phyloP scores from a whole-genome alignment of 2,797 vertebrate genomes.

The Leucoraja ocellata region DNA sequence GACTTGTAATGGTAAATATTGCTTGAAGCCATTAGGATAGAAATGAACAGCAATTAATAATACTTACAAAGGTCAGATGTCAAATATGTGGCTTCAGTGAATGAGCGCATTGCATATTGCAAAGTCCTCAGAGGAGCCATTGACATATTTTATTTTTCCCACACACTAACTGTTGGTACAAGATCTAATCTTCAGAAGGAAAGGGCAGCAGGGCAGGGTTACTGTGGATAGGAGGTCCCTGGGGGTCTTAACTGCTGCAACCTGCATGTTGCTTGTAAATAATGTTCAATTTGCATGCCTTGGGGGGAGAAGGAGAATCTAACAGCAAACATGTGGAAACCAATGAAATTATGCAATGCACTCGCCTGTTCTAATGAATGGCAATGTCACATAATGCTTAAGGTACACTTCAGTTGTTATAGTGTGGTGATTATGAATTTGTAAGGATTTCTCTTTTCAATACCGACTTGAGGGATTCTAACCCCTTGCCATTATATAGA shows the following conservation, averaged over 20 bases:
- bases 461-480: not conserved
- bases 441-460: not conserved
- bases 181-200: conserved; percentile 48
- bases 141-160: conserved; percentile 54
- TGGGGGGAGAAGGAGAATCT: conserved; percentile 44
- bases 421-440: not conserved
- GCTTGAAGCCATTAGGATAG: conserved; percentile 48
- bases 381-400: not conserved
- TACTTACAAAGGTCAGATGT: conserved; percentile 47
- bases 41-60: conserved; percentile 53
- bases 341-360: conserved; percentile 50
- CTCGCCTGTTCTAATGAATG: conserved; percentile 46
- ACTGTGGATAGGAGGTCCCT: conserved; percentile 48
- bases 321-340: conserved; percentile 47
- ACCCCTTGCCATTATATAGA: conserved; percentile 70
- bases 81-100: conserved; percentile 41
- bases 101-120: conserved; percentile 53
- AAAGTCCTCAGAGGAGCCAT: conserved; percentile 46
- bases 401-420: not conserved
- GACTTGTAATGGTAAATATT: conserved; percentile 44
- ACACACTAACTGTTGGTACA: conserved; percentile 52
- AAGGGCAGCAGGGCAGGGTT: conserved; percentile 42
- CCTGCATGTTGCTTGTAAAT: conserved; percentile 32
- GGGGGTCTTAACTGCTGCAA: conserved; percentile 38
- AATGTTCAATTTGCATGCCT: conserved; percentile 43